Evolutionary conservation across 2,888 invertebrate genomes (phyloP), one percentile per base, ranked within the genome.

Genomic region (Ceraclea dissimilis): DNA sequence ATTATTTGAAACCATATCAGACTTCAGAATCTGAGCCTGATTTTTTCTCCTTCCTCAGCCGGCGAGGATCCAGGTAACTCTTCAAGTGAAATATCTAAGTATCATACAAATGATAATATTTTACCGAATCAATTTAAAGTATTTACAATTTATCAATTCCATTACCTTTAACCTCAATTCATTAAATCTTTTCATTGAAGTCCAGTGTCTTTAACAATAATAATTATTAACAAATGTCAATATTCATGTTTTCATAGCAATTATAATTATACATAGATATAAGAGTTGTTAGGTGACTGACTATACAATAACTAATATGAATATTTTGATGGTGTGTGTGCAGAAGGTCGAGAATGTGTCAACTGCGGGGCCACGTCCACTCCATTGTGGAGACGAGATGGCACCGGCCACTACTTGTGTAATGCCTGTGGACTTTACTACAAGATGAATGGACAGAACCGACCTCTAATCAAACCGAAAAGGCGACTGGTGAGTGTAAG

Each of bases 341-440:
- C 84, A 86, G 96, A 96, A 82, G 94, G 94, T 65, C 86, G 96
- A 64, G 95, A 97, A 75, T 99, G 99, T 79, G 97, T 97, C 66
- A 99, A 99, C 82, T 99, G 99, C 79, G 98, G 98, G 59, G 96
- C 97, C 60, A 95, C 95, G 64, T 93, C 94, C 69, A 99, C 99
- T 65, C 98, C 99, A 17, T 82, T 99, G 61, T 95, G 95, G 95
- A 84, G 95, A 70, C 83, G 99, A 67, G 98, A 99, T 76, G 96
- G 97, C 64, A 96, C 96, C 65, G 98, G 97, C 49, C 94, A 93
- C 75, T 98, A 97, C 81, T 84, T 90, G 68, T 98, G 97, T 84
- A 98, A 98, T 79, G 99, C 99, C 65, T 99, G 99, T 77, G 99
- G 98, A 67, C 86, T 99, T 66, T 99, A 99, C 81, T 96, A 97